These are phyloP conservation scores for Phenganax marumi DNA, from an alignment of 92 coral and sea anemone genomes.

Conservation along the genomic window DNA sequence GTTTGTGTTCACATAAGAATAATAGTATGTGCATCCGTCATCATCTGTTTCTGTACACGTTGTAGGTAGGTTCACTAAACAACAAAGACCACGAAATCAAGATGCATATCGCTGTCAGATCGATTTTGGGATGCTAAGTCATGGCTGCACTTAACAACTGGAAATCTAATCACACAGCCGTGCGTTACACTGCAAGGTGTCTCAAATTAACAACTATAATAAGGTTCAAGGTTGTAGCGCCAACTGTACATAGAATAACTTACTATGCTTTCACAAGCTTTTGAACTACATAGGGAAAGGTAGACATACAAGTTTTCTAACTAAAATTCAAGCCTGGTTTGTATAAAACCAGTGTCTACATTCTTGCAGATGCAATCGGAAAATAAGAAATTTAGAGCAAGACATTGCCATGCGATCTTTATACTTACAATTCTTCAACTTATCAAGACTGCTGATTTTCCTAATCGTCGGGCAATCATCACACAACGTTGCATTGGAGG, in stretches of 20 bases:
- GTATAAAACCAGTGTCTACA: neutral
- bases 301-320: no score
- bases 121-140: no score
- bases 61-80: neutral
- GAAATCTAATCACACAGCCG: no score
- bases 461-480: neutral
- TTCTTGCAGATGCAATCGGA: neutral
- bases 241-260: no score
- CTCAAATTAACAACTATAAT: no score
- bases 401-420: neutral
- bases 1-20: slow-evolving; percentile 60
- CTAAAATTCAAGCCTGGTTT: neutral
- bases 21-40: slow-evolving; percentile 76
- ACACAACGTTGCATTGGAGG: slow-evolving; percentile 20
- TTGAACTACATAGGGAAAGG: no score
- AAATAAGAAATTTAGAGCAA: neutral
- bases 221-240: no score
- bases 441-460: neutral
- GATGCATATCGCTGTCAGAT: no score
- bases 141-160: no score
- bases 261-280: no score
- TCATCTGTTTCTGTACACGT: slow-evolving; percentile 64
- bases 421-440: slow-evolving; percentile 1
- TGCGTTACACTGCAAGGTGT: no score
- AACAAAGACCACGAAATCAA: no score